phyloP scores from a whole-genome alignment of 2,797 vertebrate species.

The Centroberyx gerrardi region DNA sequence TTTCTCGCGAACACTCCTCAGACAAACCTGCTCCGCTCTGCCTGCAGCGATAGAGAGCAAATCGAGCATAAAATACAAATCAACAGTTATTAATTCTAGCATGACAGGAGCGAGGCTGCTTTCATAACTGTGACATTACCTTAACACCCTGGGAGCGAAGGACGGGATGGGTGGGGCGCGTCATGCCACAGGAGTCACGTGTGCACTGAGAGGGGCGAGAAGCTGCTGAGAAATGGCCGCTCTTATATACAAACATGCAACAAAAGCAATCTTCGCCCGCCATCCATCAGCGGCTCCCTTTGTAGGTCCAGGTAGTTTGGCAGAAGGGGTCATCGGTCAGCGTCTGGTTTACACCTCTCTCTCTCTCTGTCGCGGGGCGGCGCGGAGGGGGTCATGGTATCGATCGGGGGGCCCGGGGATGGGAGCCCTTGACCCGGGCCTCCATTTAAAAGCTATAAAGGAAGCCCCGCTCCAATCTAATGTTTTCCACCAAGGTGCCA shows the following conservation, averaged over 20 bases:
- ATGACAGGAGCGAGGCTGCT: constrained; percentile 64
- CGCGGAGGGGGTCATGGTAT: constrained; percentile 75
- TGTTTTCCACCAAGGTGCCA: constrained; percentile 87
- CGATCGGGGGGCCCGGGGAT: constrained; percentile 80
- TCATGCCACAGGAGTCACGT: background rate
- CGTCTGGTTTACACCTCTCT: constrained; percentile 77
- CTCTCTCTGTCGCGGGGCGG: constrained; percentile 55
- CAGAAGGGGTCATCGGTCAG: constrained; percentile 77
- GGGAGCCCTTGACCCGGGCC: constrained; percentile 87
- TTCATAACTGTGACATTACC: constrained; percentile 76
- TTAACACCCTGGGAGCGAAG: constrained; percentile 50
- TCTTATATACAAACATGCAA: constrained; percentile 82
- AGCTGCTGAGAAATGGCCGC: constrained; percentile 68
- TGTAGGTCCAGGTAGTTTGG: constrained; percentile 77
- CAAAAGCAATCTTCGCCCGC: constrained; percentile 64
- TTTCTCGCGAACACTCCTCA: constrained; percentile 76
- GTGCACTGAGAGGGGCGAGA: constrained; percentile 63
- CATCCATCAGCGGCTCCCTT: constrained; percentile 76
- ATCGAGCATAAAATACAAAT: constrained; percentile 87
- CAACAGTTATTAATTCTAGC: constrained; percentile 81
- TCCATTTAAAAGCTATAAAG: constrained; percentile 90
- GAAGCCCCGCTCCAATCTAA: constrained; percentile 88
- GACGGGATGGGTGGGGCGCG: too few relatives aligned
- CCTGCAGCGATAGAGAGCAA: constrained; percentile 84
- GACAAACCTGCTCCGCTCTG: constrained; percentile 70